A percentile compares a stretch with the other conserved stretches of the same genome.
phyloP scores from a whole-genome alignment of 1,140 invertebrate species.

The Bombus consobrinus region DNA sequence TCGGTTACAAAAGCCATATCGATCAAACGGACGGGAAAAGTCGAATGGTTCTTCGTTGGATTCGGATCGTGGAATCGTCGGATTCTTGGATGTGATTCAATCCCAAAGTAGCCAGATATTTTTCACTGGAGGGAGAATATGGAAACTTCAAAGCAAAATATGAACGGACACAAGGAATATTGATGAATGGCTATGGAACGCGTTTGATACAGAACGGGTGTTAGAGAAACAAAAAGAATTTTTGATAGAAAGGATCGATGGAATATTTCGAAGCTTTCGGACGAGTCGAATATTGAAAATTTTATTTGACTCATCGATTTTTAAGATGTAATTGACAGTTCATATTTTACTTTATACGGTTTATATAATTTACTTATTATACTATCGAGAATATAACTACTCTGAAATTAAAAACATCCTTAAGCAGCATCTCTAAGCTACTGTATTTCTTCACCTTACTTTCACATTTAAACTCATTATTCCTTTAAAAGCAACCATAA shows the following conservation, averaged over 20 bases:
- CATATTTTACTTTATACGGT: too few species aligned
- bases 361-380: too few species aligned
- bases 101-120: not conserved
- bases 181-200: not conserved
- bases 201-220: not conserved
- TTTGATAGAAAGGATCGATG: too few species aligned
- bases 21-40: slow-evolving; percentile 10
- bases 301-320: too few species aligned
- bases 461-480: not conserved
- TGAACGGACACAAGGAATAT: not conserved
- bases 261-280: too few species aligned
- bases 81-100: not conserved
- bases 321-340: too few species aligned
- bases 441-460: not conserved
- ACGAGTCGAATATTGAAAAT: too few species aligned
- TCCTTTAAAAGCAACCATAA: not conserved
- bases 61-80: not conserved
- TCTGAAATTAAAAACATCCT: too few species aligned
- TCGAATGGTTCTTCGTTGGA: too few species aligned
- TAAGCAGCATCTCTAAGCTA: too few species aligned
- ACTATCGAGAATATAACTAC: not conserved
- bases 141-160: not conserved
- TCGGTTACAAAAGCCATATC: slow-evolving; percentile 17
- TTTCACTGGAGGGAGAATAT: not conserved
- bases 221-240: not conserved